phyloP scores from a whole-genome alignment of 2,888 invertebrate species.

The Drosophila longiperda region DNA sequence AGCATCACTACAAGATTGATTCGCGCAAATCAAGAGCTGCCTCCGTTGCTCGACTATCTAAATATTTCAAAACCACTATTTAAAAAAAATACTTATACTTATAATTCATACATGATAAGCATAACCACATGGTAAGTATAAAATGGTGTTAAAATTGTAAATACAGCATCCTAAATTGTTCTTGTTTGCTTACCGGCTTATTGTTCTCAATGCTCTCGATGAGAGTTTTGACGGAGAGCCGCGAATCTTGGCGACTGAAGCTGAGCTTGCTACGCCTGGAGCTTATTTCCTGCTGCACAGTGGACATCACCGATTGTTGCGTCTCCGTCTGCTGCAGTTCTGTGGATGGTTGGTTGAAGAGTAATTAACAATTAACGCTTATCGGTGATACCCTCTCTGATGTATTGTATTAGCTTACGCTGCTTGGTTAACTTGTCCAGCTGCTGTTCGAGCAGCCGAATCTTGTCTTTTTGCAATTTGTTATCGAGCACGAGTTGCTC shows the following conservation, averaged over 20 bases:
- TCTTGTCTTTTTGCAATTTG: constrained; percentile 91
- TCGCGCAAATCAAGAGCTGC: background rate
- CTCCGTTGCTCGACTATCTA: background rate
- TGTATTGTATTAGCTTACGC: constrained; percentile 69
- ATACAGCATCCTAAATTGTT: background rate
- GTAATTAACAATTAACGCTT: background rate
- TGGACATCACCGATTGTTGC: constrained; percentile 86
- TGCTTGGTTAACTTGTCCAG: constrained; percentile 90
- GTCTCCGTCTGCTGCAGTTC: constrained; percentile 84
- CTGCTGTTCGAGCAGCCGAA: constrained; percentile 91
- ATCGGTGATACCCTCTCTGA: background rate
- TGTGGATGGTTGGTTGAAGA: constrained; percentile 18
- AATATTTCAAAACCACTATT: background rate
- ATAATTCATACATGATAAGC: background rate
- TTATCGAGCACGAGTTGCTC: constrained; percentile 94
- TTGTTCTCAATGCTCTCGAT: constrained; percentile 96
- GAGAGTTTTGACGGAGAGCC: constrained; percentile 94
- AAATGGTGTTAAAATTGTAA: background rate
- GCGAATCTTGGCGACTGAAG: constrained; percentile 87
- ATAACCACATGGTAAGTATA: background rate
- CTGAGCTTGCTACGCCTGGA: constrained; percentile 86
- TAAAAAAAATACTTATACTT: too few relatives aligned
- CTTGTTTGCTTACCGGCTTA: constrained; percentile 87
- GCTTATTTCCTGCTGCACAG: constrained; percentile 87
- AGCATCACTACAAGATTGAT: background rate